These are phyloP conservation scores for Epinephelus awoara DNA, from an alignment of 2,797 vertebrate species.

Conservation along the genomic window DNA sequence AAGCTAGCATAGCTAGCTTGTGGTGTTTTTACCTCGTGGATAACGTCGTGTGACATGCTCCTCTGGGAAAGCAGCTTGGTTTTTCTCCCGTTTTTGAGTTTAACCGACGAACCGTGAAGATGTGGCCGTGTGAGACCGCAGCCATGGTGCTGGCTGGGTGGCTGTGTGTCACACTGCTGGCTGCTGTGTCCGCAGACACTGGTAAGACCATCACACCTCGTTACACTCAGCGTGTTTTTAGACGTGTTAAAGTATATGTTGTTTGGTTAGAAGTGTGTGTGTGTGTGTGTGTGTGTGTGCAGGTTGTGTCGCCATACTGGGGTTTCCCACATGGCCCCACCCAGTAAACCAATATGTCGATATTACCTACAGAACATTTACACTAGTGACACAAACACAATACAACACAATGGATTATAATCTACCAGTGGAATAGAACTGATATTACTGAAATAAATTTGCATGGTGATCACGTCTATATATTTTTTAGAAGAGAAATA, in stretches of 20 bases:
- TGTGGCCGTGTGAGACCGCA: neutral
- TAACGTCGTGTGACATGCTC: neutral
- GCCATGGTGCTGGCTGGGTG: rapidly evolving
- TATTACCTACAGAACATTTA: neutral
- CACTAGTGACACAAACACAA: too few relatives aligned
- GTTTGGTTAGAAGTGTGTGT: rapidly evolving
- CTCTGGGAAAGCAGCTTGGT: rapidly evolving
- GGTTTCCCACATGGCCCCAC: constrained; percentile 13
- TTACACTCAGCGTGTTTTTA: rapidly evolving
- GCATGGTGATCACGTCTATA: too few relatives aligned
- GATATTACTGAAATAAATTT: too few relatives aligned
- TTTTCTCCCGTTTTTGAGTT: neutral
- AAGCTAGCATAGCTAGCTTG: rapidly evolving
- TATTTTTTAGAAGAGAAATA: too few relatives aligned
- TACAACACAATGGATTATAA: too few relatives aligned
- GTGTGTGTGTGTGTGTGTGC: rapidly evolving
- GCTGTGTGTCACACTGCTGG: neutral
- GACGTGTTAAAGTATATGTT: rapidly evolving
- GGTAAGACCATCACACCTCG: neutral
- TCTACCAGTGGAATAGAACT: too few relatives aligned
- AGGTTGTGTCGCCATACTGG: neutral
- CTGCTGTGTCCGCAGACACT: neutral
- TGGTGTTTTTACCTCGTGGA: rapidly evolving
- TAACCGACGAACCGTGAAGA: neutral
- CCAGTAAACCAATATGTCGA: constrained; percentile 1